These are phyloP conservation scores for Lepus europaeus DNA, from an alignment of 2,113 vertebrate species.

Conservation along the genomic window DNA sequence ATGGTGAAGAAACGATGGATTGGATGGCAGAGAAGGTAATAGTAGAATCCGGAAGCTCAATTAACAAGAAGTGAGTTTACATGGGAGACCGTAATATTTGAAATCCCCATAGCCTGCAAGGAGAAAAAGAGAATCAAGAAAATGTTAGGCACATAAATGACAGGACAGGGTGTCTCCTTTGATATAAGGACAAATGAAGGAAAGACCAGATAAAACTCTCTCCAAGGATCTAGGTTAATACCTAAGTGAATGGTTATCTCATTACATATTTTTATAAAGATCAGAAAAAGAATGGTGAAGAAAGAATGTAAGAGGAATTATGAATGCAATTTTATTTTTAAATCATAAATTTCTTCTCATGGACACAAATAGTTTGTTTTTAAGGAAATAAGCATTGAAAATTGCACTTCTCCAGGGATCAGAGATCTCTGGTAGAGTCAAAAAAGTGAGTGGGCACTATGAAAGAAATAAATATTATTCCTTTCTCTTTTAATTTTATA, in stretches of 20 bases:
- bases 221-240: conserved; percentile 10
- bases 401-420: background rate
- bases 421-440: conserved; percentile 5
- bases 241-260: background rate
- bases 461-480: conserved; percentile 52
- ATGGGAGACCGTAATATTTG: background rate
- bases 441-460: conserved; percentile 24
- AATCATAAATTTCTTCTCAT: background rate
- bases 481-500: conserved; percentile 67
- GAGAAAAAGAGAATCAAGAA: background rate
- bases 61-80: conserved; percentile 13
- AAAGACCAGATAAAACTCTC: background rate
- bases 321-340: conserved; percentile 15
- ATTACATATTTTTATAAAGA: background rate
- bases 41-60: background rate
- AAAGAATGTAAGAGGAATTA: background rate
- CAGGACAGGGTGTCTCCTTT: background rate
- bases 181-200: background rate
- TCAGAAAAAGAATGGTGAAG: background rate
- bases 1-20: background rate
- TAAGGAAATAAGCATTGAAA: conserved; percentile 26
- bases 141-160: background rate
- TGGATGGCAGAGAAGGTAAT: background rate
- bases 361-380: background rate
- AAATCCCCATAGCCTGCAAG: conserved; percentile 18